phyloP scores from a whole-genome alignment of 2,797 vertebrate species.

The Peromyscus attwateri region DNA sequence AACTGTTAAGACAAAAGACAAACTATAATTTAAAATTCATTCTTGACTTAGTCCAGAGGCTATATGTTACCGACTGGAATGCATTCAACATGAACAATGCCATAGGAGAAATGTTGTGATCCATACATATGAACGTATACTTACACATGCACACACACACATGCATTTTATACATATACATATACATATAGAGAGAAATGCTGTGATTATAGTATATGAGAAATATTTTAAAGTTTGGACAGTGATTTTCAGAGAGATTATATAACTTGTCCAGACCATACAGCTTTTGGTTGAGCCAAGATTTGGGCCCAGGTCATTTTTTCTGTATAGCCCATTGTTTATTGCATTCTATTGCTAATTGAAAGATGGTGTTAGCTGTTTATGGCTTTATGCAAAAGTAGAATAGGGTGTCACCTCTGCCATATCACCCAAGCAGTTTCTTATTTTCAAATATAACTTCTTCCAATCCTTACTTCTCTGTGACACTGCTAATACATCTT shows the following conservation, averaged over 20 bases:
- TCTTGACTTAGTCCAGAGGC: slow-evolving; percentile 84
- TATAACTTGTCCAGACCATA: slow-evolving; percentile 4
- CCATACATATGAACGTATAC: neutral
- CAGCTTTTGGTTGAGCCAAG: neutral
- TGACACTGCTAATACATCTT: neutral
- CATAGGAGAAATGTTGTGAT: neutral
- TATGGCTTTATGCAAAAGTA: neutral
- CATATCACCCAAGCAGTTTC: neutral
- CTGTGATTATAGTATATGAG: neutral
- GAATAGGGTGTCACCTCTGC: neutral
- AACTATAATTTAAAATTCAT: slow-evolving; percentile 85
- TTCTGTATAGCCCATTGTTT: neutral
- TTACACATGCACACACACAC: neutral
- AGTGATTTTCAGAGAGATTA: slow-evolving; percentile 42
- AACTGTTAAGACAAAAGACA: slow-evolving; percentile 86
- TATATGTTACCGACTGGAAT: slow-evolving; percentile 89
- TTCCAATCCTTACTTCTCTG: neutral
- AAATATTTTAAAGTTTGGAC: slow-evolving; percentile 46
- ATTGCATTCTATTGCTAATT: neutral
- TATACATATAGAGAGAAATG: neutral
- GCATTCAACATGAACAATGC: slow-evolving; percentile 84
- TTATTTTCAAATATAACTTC: neutral
- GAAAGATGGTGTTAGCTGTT: neutral
- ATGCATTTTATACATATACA: neutral
- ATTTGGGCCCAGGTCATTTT: neutral